Conservation (phyloP, 1,140 invertebrate species). For the Drosophila ironensis region DNA sequence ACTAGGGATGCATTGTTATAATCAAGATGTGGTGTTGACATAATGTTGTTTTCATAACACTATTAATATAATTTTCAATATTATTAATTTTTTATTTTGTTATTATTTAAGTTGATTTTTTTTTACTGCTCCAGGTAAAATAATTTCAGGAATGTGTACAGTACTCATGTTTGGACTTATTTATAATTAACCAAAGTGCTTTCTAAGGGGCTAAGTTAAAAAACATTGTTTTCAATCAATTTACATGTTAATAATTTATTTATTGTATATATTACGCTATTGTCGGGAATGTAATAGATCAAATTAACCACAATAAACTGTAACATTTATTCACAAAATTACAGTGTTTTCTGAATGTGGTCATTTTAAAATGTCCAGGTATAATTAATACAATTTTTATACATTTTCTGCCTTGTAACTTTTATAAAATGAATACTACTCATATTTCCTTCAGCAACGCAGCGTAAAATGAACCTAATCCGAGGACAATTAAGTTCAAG, state of each 20-base stretch:
- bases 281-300: slow-evolving; percentile 44
- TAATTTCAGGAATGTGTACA: too few species aligned
- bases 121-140: too few species aligned
- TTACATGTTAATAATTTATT: slow-evolving; percentile 26
- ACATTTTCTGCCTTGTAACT: too few species aligned
- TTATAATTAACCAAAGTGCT: slow-evolving; percentile 23
- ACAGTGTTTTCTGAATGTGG: background rate
- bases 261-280: slow-evolving; percentile 47
- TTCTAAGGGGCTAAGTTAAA: slow-evolving; percentile 40
- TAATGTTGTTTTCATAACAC: background rate
- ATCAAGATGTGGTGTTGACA: slow-evolving; percentile 2
- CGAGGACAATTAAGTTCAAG: too few species aligned
- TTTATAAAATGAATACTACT: too few species aligned
- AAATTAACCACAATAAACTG: slow-evolving; percentile 50
- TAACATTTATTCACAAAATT: slow-evolving; percentile 32
- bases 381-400: too few species aligned
- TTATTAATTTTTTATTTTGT: slow-evolving; percentile 10
- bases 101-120: slow-evolving; percentile 28
- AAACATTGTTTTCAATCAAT: slow-evolving; percentile 28
- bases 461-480: too few species aligned
- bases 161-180: too few species aligned
- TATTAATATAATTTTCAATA: background rate
- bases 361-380: background rate
- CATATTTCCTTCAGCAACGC: too few species aligned
- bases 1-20: slow-evolving; percentile 15